Evolutionary conservation across 2,797 vertebrate genomes (phyloP).

Genomic region (Anguilla marmorata): DNA sequence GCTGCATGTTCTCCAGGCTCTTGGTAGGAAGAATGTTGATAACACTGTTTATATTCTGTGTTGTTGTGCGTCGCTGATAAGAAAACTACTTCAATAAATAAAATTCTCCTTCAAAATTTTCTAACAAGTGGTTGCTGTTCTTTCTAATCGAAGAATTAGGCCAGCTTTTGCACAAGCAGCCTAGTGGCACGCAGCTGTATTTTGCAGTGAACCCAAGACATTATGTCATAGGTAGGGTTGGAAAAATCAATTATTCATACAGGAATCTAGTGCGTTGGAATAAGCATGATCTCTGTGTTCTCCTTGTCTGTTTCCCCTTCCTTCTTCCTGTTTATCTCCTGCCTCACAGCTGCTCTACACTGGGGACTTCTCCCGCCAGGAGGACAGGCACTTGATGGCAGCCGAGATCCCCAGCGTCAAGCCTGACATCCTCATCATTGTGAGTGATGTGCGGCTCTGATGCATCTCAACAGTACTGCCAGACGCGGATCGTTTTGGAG

Average conservation of each 20-base stretch:
- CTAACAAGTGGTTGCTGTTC: too few species aligned
- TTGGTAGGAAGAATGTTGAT: too few species aligned
- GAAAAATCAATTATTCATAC: background rate
- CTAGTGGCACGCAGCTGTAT: too few species aligned
- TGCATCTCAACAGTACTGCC: background rate
- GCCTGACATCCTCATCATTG: conserved; percentile 90
- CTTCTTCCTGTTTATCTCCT: background rate
- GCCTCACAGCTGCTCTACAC: conserved; percentile 84
- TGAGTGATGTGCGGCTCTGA: conserved; percentile 45
- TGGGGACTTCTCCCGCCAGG: conserved; percentile 94
- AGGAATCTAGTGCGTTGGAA: background rate
- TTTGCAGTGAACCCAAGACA: background rate
- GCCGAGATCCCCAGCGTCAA: conserved; percentile 96
- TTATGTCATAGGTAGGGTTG: background rate
- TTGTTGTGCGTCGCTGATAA: too few species aligned
- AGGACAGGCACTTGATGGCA: conserved; percentile 94
- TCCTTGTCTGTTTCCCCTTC: background rate
- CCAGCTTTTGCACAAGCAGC: too few species aligned
- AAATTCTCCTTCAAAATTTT: too few species aligned
- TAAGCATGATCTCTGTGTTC: background rate
- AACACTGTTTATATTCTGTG: too few species aligned
- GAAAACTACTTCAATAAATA: too few species aligned
- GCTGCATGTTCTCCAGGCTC: too few species aligned
- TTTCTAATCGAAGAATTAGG: too few species aligned
- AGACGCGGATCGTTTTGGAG: background rate